Evolutionary conservation across 1,140 invertebrate species (phyloP).

Genomic region (Ectropis grisescens): DNA sequence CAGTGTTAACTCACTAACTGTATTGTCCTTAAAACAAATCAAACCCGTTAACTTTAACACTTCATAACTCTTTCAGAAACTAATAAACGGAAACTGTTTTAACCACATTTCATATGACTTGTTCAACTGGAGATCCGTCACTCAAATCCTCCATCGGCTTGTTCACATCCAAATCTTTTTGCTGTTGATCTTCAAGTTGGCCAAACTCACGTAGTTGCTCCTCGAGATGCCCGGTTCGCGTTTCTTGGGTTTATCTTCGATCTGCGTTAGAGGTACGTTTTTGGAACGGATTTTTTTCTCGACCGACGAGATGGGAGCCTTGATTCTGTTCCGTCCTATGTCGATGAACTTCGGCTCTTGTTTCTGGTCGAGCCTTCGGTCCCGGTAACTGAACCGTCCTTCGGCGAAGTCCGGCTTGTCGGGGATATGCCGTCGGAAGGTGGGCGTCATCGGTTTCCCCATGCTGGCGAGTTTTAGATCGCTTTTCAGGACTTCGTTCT

Average conservation of each 20-base stretch:
- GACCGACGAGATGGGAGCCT: constrained; percentile 7
- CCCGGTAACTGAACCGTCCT: constrained; percentile 55
- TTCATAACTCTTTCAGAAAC: too few species aligned
- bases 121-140: constrained; percentile 21
- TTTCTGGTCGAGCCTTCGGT: constrained; percentile 24
- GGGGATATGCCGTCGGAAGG: constrained; percentile 41
- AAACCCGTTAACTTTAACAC: too few species aligned
- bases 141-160: constrained; percentile 2
- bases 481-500: constrained; percentile 32
- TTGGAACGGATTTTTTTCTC: constrained; percentile 1
- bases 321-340: constrained; percentile 28
- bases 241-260: constrained; percentile 17
- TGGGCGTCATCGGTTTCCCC: constrained; percentile 62
- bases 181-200: constrained; percentile 56
- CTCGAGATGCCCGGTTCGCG: constrained; percentile 42
- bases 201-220: constrained; percentile 62
- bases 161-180: constrained; percentile 14
- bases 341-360: constrained; percentile 31
- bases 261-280: constrained; percentile 18
- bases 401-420: constrained; percentile 43
- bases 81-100: too few species aligned
- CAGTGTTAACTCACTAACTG: too few species aligned
- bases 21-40: too few species aligned
- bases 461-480: constrained; percentile 48
- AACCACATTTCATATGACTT: constrained; percentile 24